A percentile compares a stretch with the other conserved stretches of the same genome.
Evolutionary conservation across 2,888 invertebrate species (phyloP).

Genomic region (Hesperia comma): DNA sequence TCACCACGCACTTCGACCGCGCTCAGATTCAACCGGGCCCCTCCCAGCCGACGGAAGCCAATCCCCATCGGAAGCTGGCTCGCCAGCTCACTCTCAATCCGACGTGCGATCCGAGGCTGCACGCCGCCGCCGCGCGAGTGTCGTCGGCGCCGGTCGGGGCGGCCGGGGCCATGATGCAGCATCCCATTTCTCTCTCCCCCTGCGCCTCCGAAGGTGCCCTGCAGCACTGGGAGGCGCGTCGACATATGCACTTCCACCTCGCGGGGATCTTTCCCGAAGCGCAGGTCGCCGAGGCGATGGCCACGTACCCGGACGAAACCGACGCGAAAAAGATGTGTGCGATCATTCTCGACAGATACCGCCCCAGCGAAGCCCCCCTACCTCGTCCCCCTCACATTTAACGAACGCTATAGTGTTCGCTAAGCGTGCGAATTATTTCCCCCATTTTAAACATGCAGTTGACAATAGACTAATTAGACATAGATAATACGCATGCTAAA

Average conservation of each 20-base stretch:
- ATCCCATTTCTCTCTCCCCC: constrained; percentile 68
- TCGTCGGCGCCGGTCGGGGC: constrained; percentile 90
- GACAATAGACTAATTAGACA: constrained; percentile 4
- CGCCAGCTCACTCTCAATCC: constrained; percentile 93
- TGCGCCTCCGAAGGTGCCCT: constrained; percentile 77
- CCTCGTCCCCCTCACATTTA: constrained; percentile 51
- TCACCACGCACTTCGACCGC: constrained; percentile 77
- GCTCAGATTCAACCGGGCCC: constrained; percentile 69
- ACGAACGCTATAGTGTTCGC: constrained; percentile 32
- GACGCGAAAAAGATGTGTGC: constrained; percentile 96
- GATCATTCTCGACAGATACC: constrained; percentile 90
- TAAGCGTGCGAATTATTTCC: constrained; percentile 11
- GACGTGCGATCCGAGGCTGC: constrained; percentile 87
- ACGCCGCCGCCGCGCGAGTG: constrained; percentile 86
- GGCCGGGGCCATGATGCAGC: constrained; percentile 84
- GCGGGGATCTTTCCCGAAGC: constrained; percentile 96
- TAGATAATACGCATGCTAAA: not conserved
- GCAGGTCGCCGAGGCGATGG: constrained; percentile 95
- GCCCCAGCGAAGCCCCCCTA: constrained; percentile 69
- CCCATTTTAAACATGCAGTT: constrained; percentile 5
- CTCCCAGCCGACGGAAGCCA: constrained; percentile 64
- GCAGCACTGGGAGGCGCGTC: constrained; percentile 86
- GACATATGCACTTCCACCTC: constrained; percentile 93
- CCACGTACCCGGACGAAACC: constrained; percentile 93
- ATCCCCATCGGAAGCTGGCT: constrained; percentile 90